phyloP scores from a whole-genome alignment of 2,797 vertebrate genomes.

The Sebastiscus tertius region DNA sequence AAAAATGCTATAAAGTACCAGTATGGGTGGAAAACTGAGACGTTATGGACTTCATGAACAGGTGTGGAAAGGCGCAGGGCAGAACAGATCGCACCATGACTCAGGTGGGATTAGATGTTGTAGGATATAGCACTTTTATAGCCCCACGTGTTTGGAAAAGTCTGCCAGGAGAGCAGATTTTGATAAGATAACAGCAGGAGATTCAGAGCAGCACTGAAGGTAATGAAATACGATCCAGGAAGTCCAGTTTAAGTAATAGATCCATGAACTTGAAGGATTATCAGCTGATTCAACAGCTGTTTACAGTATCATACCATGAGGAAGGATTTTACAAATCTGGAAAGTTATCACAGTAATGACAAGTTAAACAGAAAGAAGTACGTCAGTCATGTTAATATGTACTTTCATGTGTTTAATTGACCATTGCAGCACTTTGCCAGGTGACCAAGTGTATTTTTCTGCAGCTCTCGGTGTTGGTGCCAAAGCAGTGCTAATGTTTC shows the following conservation, averaged over 20 bases:
- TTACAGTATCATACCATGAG: neutral
- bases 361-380: no score
- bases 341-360: neutral
- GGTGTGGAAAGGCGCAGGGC: constrained; percentile 8
- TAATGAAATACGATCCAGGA: neutral
- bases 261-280: neutral
- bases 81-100: neutral
- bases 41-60: neutral
- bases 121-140: neutral
- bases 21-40: neutral
- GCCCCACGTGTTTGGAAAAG: neutral
- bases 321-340: neutral
- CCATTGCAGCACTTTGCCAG: no score
- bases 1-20: constrained; percentile 11
- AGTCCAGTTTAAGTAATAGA: neutral
- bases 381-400: no score
- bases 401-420: no score
- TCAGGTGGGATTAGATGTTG: neutral
- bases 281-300: neutral
- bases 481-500: no score
- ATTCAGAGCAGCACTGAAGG: neutral
- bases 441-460: no score
- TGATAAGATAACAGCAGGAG: neutral
- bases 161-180: neutral
- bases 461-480: no score